Evolutionary conservation across 1,140 invertebrate genomes (phyloP).

Genomic region (Brachionus paranguensis): DNA sequence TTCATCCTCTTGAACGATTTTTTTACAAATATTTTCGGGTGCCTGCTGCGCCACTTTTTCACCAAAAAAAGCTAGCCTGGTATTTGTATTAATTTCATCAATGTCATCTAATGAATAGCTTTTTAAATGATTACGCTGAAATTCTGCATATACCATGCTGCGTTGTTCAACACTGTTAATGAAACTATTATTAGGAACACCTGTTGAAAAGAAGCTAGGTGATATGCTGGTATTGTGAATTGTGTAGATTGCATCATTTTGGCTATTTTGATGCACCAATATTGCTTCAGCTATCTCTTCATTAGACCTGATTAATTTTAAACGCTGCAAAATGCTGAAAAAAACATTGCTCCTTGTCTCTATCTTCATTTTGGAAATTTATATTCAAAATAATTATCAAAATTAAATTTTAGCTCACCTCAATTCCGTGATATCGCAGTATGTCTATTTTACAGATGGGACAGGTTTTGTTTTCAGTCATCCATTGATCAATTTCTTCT

Average conservation of each 20-base stretch:
- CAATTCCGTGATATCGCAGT: slow-evolving; percentile 72
- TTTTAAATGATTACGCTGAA: slow-evolving; percentile 5
- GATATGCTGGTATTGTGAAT: background rate
- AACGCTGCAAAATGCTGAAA: background rate
- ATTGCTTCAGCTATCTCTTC: slow-evolving; percentile 9
- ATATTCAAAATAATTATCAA: too few relatives aligned
- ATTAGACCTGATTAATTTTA: background rate
- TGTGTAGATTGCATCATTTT: background rate
- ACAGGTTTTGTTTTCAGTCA: slow-evolving; percentile 84
- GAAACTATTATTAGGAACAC: background rate
- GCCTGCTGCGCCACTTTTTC: background rate
- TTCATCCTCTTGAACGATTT: background rate
- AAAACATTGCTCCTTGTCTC: background rate
- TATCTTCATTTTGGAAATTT: background rate
- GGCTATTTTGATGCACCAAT: background rate
- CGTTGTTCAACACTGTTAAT: background rate
- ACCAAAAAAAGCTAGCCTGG: background rate
- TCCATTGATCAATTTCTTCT: slow-evolving; percentile 86
- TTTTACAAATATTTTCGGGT: background rate
- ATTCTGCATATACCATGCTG: background rate
- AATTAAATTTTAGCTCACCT: background rate
- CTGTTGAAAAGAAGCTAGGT: background rate
- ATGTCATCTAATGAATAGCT: slow-evolving; percentile 25
- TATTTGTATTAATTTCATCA: background rate
- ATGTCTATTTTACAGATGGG: slow-evolving; percentile 95